These are phyloP conservation scores for Pituophis catenifer DNA, from an alignment of 2,113 vertebrate genomes.

Conservation along the genomic window DNA sequence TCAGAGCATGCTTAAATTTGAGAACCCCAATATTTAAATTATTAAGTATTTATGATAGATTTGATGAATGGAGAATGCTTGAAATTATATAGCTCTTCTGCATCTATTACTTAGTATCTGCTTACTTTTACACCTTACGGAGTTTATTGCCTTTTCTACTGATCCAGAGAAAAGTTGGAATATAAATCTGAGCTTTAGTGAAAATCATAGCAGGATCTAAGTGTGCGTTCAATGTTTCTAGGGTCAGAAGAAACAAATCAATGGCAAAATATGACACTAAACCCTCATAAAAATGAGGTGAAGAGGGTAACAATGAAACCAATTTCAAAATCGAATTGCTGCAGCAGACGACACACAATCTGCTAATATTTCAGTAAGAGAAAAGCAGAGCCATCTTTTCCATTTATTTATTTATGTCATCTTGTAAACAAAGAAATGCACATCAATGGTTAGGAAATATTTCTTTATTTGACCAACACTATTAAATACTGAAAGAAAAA, in stretches of 20 bases:
- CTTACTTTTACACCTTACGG: neutral
- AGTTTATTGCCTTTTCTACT: slow-evolving; percentile 8
- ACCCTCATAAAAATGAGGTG: slow-evolving; percentile 54
- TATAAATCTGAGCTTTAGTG: slow-evolving; percentile 44
- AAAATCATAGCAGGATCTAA: slow-evolving; percentile 28
- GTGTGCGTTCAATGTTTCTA: slow-evolving; percentile 40
- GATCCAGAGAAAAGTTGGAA: slow-evolving; percentile 12
- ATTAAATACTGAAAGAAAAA: slow-evolving; percentile 41
- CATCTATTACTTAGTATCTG: neutral
- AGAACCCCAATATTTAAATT: neutral
- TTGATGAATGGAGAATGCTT: slow-evolving; percentile 7
- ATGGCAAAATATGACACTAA: slow-evolving; percentile 43
- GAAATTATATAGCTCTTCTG: neutral
- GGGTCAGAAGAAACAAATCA: slow-evolving; percentile 42
- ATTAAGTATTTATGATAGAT: neutral
- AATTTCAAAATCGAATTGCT: slow-evolving; percentile 56
- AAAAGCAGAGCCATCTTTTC: slow-evolving; percentile 35
- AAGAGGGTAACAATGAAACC: slow-evolving; percentile 52
- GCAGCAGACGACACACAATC: slow-evolving; percentile 40
- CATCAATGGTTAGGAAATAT: slow-evolving; percentile 1
- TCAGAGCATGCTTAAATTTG: neutral
- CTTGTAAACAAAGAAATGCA: slow-evolving; percentile 34
- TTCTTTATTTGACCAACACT: slow-evolving; percentile 37
- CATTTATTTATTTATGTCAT: slow-evolving; percentile 41
- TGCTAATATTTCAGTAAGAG: slow-evolving; percentile 46